Percentiles rank a stretch among this genome's conserved stretches.
Conservation (phyloP, 2,888 invertebrate species). For the Dryadula phaetusa region DNA sequence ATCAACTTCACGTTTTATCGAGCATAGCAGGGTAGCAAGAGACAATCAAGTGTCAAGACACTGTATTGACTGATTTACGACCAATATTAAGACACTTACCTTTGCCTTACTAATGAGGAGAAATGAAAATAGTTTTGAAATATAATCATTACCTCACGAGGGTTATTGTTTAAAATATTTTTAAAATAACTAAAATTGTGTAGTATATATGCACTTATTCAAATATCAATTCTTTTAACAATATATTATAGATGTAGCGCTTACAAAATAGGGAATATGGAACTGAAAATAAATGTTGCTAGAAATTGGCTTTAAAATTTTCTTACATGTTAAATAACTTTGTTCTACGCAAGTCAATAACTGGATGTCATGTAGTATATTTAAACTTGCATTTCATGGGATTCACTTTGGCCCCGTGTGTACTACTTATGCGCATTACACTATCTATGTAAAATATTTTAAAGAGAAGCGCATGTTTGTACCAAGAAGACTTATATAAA, state of each 20-base stretch:
- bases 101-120: too few relatives aligned
- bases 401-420: constrained; percentile 61
- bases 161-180: not conserved
- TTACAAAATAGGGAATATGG: not conserved
- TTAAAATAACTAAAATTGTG: not conserved
- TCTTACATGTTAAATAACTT: constrained; percentile 32
- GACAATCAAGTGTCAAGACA: too few relatives aligned
- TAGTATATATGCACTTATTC: not conserved
- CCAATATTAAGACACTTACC: too few relatives aligned
- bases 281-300: constrained; percentile 10
- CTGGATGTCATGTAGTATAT: constrained; percentile 46
- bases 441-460: constrained; percentile 30
- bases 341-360: constrained; percentile 44
- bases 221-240: not conserved
- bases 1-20: too few relatives aligned
- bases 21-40: too few relatives aligned
- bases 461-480: constrained; percentile 10
- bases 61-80: too few relatives aligned
- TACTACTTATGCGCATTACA: constrained; percentile 32
- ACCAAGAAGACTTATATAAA: constrained; percentile 22
- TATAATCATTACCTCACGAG: too few relatives aligned
- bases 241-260: not conserved
- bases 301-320: constrained; percentile 29
- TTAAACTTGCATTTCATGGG: constrained; percentile 70
- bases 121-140: too few relatives aligned